Evolutionary conservation across 2,888 invertebrate genomes (phyloP).

Genomic region (Galerucella nymphaeae): DNA sequence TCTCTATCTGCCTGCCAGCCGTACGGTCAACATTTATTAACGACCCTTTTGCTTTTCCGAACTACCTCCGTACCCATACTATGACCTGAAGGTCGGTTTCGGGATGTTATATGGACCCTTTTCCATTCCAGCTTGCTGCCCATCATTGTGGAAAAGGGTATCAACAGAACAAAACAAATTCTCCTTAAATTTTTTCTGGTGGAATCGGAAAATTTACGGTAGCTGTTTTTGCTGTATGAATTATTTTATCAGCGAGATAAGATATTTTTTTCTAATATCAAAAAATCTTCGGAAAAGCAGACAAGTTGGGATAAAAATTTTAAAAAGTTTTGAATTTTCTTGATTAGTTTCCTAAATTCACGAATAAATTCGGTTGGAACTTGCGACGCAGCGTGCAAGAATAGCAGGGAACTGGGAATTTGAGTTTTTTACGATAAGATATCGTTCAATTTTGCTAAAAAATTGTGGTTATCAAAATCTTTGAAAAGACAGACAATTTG

Average conservation of each 20-base stretch:
- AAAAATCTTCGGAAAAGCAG: too few species aligned
- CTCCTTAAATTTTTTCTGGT: neutral
- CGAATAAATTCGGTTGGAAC: too few species aligned
- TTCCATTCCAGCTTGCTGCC: slow-evolving; percentile 10
- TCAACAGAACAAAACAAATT: slow-evolving; percentile 14
- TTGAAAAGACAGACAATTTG: too few species aligned
- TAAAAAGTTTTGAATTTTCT: too few species aligned
- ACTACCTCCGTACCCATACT: slow-evolving; percentile 41
- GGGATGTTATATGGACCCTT: slow-evolving; percentile 30
- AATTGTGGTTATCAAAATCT: too few species aligned
- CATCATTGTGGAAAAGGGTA: slow-evolving; percentile 19
- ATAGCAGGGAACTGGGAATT: too few species aligned
- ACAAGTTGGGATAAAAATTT: too few species aligned
- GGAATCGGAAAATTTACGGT: neutral
- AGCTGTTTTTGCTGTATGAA: neutral
- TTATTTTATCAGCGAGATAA: neutral
- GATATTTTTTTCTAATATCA: too few species aligned
- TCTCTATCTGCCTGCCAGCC: slow-evolving; percentile 35
- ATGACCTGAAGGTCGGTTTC: slow-evolving; percentile 38
- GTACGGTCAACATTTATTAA: slow-evolving; percentile 46
- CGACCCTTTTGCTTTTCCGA: slow-evolving; percentile 43
- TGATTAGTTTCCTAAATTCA: too few species aligned
- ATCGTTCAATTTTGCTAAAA: too few species aligned
- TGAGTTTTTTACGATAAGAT: too few species aligned
- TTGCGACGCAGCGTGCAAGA: too few species aligned